Evolutionary conservation across 2,797 vertebrate genomes (phyloP).

Genomic region (Linurgus olivaceus): DNA sequence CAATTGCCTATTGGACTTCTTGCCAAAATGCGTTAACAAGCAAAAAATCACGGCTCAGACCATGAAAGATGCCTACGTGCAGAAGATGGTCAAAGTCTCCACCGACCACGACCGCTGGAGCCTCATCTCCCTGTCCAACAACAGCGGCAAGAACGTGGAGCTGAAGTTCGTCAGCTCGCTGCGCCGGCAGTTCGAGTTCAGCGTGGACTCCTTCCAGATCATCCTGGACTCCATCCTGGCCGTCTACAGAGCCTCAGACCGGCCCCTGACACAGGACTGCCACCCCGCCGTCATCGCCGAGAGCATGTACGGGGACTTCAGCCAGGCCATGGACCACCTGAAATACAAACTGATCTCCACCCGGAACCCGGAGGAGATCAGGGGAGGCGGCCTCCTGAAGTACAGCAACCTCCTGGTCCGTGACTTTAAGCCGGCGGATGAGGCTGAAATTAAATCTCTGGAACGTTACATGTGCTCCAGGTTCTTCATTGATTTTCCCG

Average conservation of each 20-base stretch:
- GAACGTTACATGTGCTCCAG: conserved; percentile 99
- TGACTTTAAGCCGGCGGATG: conserved; percentile 89
- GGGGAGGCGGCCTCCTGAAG: conserved; percentile 94
- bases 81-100: conserved; percentile 98
- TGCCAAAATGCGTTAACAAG: conserved; percentile 91
- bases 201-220: conserved; percentile 98
- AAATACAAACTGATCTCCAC: conserved; percentile 90
- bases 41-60: conserved; percentile 90
- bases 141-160: conserved; percentile 95
- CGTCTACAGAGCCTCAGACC: conserved; percentile 82
- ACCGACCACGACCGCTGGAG: conserved; percentile 93
- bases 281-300: conserved; percentile 85
- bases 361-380: conserved; percentile 93
- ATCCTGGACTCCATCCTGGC: conserved; percentile 88
- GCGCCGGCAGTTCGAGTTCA: conserved; percentile 95
- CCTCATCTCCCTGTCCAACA: conserved; percentile 96
- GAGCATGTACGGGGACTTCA: conserved; percentile 96
- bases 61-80: conserved; percentile 96
- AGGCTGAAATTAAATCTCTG: conserved; percentile 90
- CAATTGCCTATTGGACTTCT: conserved; percentile 87
- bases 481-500: conserved; percentile 98
- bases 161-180: conserved; percentile 92
- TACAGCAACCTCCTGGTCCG: conserved; percentile 94
- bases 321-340: conserved; percentile 91
- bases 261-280: conserved; percentile 49